Base-by-base conservation (phyloP, 2,888 invertebrate genomes). In the Heliconius erato region DNA sequence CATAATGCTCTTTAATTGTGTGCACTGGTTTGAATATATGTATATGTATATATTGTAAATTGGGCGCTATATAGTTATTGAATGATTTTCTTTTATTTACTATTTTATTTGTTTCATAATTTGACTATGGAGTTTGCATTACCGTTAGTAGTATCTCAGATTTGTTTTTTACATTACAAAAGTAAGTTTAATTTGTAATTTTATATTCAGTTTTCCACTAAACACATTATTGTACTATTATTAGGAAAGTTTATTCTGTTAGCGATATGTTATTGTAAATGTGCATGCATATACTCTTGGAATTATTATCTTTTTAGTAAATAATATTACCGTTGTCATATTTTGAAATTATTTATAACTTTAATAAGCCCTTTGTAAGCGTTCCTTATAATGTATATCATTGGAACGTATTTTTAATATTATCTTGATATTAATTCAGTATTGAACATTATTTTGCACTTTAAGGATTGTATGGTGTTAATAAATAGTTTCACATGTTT, bases 1-100 rank as follows among this genome's bases (percentile, higher is more conserved):
- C 76, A 76, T 76, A 63, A 76, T 76, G 32, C 76, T 76, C 35
- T 59, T 63, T 35, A 63, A 63, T 40, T 63, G 6, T 76, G 76
- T 63, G 63, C 76, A 40, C 76, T 63, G 3, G 16, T 76, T 40
- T 63, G 63, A 40, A 40, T 59, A 76, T 76, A 76, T 76, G 74
- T 74, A 59, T 74, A 59, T 54, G 59, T 67, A 67, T 67, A 26
- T 59, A 76, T 35, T 76, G 63, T 76, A 40, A 63, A 63, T 40
- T 14, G 35, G 35, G 63, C 35, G 35, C 76, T 63, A 63, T 63
- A 76, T 63, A 32, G 23, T 63, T 14, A 14, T 59, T 59, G 3
- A 23, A 74, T 28, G 1, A 19, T 16, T 74, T 49, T 44, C 4
- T 44, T 26, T 7, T 72, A 72, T 0, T 72, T 16, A 23, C 49